phyloP scores from a whole-genome alignment of 2,888 invertebrate species.

The Mythimna ferrago region DNA sequence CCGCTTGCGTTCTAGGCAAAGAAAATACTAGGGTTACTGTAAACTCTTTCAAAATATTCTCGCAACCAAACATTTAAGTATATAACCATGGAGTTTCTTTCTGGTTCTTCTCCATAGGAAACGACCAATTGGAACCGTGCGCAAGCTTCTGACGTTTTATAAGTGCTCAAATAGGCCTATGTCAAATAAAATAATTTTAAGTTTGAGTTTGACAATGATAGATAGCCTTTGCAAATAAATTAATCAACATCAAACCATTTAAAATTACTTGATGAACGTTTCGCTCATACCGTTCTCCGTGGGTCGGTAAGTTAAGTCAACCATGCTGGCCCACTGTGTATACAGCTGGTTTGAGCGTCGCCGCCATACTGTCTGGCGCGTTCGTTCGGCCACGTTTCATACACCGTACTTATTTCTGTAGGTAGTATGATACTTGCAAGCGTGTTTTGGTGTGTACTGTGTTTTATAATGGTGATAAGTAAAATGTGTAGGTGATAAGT shows the following conservation, averaged over 20 bases:
- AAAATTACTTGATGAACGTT: not conserved
- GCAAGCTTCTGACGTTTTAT: too few relatives aligned
- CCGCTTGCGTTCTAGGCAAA: too few relatives aligned
- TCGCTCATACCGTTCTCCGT: not conserved
- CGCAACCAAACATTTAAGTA: too few relatives aligned
- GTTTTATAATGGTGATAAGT: not conserved
- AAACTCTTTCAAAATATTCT: too few relatives aligned
- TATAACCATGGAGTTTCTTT: too few relatives aligned
- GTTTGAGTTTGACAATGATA: too few relatives aligned
- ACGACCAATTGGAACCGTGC: too few relatives aligned
- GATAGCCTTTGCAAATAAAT: too few relatives aligned
- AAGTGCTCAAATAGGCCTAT: too few relatives aligned
- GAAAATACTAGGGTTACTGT: too few relatives aligned
- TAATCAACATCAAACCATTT: not conserved
- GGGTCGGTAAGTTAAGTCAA: conserved; percentile 34
- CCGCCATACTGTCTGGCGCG: conserved; percentile 55
- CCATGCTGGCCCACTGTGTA: conserved; percentile 32
- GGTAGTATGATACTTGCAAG: not conserved
- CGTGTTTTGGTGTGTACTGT: not conserved
- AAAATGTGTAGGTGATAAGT: not conserved
- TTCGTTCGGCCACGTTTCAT: conserved; percentile 13
- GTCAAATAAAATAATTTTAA: too few relatives aligned
- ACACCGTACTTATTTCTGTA: not conserved
- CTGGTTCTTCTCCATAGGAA: too few relatives aligned
- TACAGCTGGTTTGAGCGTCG: conserved; percentile 42